Evolutionary conservation across 2,888 invertebrate species (phyloP), one percentile per base, ranked within the genome.

Genomic region (Schizaphis graminum): DNA sequence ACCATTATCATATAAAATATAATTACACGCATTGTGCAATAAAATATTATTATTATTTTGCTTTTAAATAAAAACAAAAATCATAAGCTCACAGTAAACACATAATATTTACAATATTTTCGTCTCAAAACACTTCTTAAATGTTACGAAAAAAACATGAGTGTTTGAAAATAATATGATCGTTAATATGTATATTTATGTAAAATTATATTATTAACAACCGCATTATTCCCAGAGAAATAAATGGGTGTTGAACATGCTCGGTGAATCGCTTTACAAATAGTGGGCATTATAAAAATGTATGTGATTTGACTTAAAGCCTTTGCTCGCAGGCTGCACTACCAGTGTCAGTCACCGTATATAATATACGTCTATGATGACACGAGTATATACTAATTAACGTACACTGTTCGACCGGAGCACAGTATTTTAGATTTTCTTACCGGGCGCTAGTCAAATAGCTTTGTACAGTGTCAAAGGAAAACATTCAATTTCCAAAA

Each of bases 401-500:
- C 35, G 21, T 21, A 21, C 21, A 41, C 35, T 77, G 35, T 3
- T 77, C 77, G 1, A 35, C 35, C 35, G 35, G 26, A 7, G 7
- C 21, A 0, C 35, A 77, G 77, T 21, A 35, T 77, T 77, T 77
- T 77, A 77, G 35, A 7, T 77, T 41, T 77, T 77, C 77, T 77
- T 41, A 41, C 77, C 35, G 8, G 77, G 35, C 8, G 21, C 49
- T 53, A 53, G 24, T 10, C 56, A 26, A 24, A 35, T 49, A 11
- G 57, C 41, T 10, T 56, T 57, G 16, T 16, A 21, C 61, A 89
- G 77, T 93, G 89, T 84, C 93, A 85, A 89, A 89, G 84, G 57
- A 90, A 93, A 93, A 89, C 93, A 57, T 56, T 57, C 85, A 84
- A 89, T 93, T 93, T 93, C 89, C 85, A 93, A 89, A 93, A 93